phyloP scores from a whole-genome alignment of 2,888 invertebrate species.

The Erpobdella octoculata region DNA sequence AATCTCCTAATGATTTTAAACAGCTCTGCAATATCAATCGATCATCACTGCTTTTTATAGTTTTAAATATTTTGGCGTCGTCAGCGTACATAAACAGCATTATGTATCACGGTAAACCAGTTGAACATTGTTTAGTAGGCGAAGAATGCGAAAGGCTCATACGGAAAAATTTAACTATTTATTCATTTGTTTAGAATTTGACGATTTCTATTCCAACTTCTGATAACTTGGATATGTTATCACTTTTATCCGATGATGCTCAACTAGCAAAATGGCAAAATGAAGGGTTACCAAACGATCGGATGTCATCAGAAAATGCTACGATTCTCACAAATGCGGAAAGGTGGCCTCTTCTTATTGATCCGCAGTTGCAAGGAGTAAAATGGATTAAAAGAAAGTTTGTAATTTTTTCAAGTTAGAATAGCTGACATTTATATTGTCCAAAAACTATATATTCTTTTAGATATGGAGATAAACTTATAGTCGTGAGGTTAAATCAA shows the following conservation, averaged over 20 bases:
- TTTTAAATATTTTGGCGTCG: too few relatives aligned
- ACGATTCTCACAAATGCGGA: slow-evolving; percentile 86
- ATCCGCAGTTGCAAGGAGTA: slow-evolving; percentile 82
- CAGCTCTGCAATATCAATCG: too few relatives aligned
- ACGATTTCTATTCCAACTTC: slow-evolving; percentile 77
- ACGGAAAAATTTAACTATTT: not conserved
- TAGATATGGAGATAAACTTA: slow-evolving; percentile 73
- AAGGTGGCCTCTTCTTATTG: slow-evolving; percentile 93
- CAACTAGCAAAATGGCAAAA: slow-evolving; percentile 92
- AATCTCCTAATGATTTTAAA: too few relatives aligned
- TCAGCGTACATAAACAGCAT: too few relatives aligned
- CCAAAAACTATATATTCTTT: not conserved
- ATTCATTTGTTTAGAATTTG: slow-evolving; percentile 58
- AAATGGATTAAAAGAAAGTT: slow-evolving; percentile 88
- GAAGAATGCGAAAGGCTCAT: too few relatives aligned
- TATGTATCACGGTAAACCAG: too few relatives aligned
- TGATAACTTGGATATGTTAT: slow-evolving; percentile 75
- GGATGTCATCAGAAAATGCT: slow-evolving; percentile 95
- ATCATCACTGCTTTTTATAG: too few relatives aligned
- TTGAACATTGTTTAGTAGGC: not conserved
- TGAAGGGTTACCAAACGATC: slow-evolving; percentile 85
- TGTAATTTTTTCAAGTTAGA: not conserved
- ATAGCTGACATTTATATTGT: not conserved
- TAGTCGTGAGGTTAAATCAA: slow-evolving; percentile 77
- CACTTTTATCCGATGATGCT: slow-evolving; percentile 83